These are phyloP conservation scores for Ennomos erosarius DNA, from an alignment of 2,888 invertebrate genomes.

Conservation along the genomic window DNA sequence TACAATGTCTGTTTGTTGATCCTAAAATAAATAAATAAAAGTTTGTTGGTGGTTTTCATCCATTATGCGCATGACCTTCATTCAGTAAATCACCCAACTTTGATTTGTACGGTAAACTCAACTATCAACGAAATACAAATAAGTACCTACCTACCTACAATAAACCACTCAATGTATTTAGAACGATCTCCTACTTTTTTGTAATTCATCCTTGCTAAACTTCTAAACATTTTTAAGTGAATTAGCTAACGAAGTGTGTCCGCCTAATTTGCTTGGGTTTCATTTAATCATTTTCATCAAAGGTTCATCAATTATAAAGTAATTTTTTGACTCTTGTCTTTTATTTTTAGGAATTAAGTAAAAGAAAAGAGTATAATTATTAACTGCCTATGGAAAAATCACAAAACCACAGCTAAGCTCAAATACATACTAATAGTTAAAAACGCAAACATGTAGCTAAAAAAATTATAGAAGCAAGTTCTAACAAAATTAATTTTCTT, in stretches of 20 bases:
- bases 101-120: too few relatives aligned
- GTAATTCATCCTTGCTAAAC: neutral
- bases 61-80: slow-evolving; percentile 23
- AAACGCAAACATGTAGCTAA: neutral
- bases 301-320: slow-evolving; percentile 47
- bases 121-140: too few relatives aligned
- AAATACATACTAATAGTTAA: neutral
- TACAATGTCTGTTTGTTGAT: too few relatives aligned
- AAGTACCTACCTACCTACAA: too few relatives aligned
- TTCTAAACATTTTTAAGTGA: slow-evolving; percentile 19
- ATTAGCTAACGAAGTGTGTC: slow-evolving; percentile 26
- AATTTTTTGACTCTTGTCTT: slow-evolving; percentile 41
- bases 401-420: neutral
- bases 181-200: too few relatives aligned
- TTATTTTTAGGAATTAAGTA: slow-evolving; percentile 24
- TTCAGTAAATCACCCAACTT: neutral
- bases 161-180: too few relatives aligned
- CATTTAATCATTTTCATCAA: slow-evolving; percentile 42
- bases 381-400: too few relatives aligned
- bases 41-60: slow-evolving; percentile 33
- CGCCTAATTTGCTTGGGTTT: slow-evolving; percentile 27
- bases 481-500: slow-evolving; percentile 35
- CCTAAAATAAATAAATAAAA: too few relatives aligned
- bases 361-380: too few relatives aligned
- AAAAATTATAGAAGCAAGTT: neutral